These are phyloP conservation scores for Hylaeus anthracinus DNA, from an alignment of 1,140 invertebrate species.

Conservation along the genomic window DNA sequence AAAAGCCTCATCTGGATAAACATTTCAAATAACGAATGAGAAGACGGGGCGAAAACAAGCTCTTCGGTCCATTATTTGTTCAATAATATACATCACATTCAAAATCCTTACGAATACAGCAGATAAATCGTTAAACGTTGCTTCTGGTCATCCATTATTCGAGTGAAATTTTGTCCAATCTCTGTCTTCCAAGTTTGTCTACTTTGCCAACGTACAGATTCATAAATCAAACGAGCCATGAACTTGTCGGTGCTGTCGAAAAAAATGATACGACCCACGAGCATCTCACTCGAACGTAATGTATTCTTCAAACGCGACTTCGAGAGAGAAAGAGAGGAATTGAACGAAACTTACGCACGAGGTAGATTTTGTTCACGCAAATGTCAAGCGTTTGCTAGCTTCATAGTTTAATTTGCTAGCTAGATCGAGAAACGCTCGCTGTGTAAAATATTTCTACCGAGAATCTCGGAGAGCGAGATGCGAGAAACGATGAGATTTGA, in stretches of 20 bases:
- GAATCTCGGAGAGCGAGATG: conserved; percentile 7
- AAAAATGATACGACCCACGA: not conserved
- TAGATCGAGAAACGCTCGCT: not conserved
- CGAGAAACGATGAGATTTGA: conserved; percentile 24
- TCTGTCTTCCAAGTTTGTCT: not conserved
- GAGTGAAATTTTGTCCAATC: not conserved
- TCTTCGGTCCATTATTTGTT: no score
- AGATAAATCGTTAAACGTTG: no score
- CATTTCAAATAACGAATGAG: no score
- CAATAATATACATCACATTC: no score
- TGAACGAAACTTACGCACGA: not conserved
- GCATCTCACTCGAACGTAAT: not conserved
- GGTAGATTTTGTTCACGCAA: conserved; percentile 11
- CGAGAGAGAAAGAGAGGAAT: not conserved
- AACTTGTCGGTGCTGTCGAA: not conserved
- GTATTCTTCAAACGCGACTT: not conserved
- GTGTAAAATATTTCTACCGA: conserved; percentile 10
- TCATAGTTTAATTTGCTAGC: not conserved
- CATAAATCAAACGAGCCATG: not conserved
- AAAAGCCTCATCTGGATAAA: no score
- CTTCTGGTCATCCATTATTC: no score
- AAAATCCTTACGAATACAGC: no score
- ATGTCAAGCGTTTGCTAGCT: conserved; percentile 9
- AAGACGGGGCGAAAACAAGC: no score
- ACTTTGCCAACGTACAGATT: not conserved